These are phyloP conservation scores for Corella eumyota DNA, from an alignment of 23 tunicate genomes.

Conservation along the genomic window DNA sequence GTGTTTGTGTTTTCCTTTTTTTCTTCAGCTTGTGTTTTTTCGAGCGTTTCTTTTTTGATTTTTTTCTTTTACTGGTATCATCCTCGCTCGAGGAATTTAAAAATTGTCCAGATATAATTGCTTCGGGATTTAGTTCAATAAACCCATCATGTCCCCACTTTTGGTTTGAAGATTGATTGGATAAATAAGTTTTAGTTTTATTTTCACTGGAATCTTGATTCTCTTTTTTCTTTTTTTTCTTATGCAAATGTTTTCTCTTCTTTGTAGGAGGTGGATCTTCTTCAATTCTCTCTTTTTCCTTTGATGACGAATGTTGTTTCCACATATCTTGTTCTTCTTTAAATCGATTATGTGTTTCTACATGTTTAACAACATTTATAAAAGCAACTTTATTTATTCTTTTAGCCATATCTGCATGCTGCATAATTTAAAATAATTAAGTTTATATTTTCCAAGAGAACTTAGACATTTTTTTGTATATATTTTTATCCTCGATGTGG, in stretches of 20 bases:
- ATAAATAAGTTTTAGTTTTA: too few relatives aligned
- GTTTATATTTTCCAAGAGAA: too few relatives aligned
- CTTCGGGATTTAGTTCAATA: neutral
- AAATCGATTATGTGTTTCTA: constrained; percentile 1
- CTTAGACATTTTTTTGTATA: too few relatives aligned
- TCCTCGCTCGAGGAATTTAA: neutral
- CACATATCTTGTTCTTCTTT: constrained; percentile 10
- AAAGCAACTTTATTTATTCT: constrained; percentile 4
- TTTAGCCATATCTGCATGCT: neutral
- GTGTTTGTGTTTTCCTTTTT: too few relatives aligned
- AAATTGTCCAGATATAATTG: neutral
- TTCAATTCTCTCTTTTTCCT: too few relatives aligned
- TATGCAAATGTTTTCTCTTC: neutral
- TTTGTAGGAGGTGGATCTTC: neutral
- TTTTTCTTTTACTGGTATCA: neutral
- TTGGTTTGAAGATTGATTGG: too few relatives aligned
- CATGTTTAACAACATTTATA: constrained; percentile 1
- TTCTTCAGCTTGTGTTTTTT: neutral
- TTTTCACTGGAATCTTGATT: too few relatives aligned
- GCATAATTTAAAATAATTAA: too few relatives aligned
- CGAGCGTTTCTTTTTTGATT: neutral
- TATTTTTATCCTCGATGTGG: too few relatives aligned
- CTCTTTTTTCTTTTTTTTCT: neutral
- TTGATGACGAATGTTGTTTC: constrained; percentile 1
- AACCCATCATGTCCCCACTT: neutral